phyloP scores from a whole-genome alignment of 2,888 invertebrate species.

The Drosophila meridionalis region DNA sequence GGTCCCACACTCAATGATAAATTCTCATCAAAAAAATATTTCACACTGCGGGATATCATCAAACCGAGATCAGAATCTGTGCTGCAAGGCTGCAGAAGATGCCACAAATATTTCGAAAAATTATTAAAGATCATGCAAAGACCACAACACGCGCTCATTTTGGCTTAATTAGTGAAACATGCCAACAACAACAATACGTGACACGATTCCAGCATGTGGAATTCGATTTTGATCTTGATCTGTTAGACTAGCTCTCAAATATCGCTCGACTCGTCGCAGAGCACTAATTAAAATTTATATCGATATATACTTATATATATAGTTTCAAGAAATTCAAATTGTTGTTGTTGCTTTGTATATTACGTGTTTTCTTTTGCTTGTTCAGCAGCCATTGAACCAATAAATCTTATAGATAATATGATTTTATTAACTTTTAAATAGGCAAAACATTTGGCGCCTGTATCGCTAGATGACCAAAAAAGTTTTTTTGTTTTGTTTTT shows the following conservation, averaged over 20 bases:
- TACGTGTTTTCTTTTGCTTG: conserved; percentile 47
- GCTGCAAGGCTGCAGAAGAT: conserved; percentile 35
- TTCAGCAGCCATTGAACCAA: conserved; percentile 64
- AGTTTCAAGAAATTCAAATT: conserved; percentile 37
- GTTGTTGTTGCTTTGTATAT: conserved; percentile 19
- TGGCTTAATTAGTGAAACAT: conserved; percentile 79
- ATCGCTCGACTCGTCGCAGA: conserved; percentile 58
- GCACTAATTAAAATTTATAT: conserved; percentile 78
- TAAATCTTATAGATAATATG: conserved; percentile 77
- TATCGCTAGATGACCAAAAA: conserved; percentile 31
- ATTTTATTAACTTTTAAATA: conserved; percentile 79
- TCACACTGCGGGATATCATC: conserved; percentile 78
- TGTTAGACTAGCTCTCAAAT: conserved; percentile 64
- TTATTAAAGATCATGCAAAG: conserved; percentile 80
- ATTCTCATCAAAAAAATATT: conserved; percentile 80
- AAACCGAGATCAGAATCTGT: conserved; percentile 60
- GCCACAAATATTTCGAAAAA: conserved; percentile 71
- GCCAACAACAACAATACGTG: conserved; percentile 43
- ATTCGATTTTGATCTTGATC: conserved; percentile 68
- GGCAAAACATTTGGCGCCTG: conserved; percentile 78
- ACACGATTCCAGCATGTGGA: conserved; percentile 49
- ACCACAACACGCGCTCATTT: conserved; percentile 74
- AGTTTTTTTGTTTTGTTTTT: not conserved
- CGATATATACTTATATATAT: conserved; percentile 38
- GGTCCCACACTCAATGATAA: conserved; percentile 68